phyloP scores from a whole-genome alignment of 2,888 invertebrate species.

The Agrochola circellaris region DNA sequence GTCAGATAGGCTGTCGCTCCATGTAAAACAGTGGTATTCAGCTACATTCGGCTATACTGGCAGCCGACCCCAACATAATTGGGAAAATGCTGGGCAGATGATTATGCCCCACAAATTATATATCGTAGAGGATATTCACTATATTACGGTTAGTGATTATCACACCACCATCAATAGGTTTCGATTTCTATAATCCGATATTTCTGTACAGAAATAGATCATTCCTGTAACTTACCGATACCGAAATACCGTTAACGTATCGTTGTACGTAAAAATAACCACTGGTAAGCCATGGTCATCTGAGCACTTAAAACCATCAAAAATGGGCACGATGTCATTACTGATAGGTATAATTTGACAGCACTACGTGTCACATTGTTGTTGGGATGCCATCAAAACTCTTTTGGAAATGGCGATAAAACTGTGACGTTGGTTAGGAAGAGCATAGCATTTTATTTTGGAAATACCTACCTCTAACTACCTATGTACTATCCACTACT shows the following conservation, averaged over 20 bases:
- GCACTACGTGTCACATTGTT: not conserved
- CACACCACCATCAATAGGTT: conserved; percentile 11
- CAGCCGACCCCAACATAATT: no score
- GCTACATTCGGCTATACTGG: no score
- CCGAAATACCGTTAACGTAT: not conserved
- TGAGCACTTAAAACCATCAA: conserved; percentile 3
- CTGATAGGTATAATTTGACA: conserved; percentile 8
- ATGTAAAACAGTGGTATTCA: no score
- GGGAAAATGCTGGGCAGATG: no score
- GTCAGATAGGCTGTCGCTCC: no score
- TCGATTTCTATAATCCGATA: conserved; percentile 30
- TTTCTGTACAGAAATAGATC: conserved; percentile 25
- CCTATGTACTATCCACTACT: not conserved
- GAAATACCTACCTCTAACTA: not conserved
- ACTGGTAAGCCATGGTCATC: not conserved
- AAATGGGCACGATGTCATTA: conserved; percentile 15
- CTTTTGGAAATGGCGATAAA: not conserved
- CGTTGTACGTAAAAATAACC: not conserved
- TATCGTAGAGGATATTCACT: not conserved
- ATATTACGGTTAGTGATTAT: conserved; percentile 12
- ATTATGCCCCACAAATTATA: no score
- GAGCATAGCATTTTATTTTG: not conserved
- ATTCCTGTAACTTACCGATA: not conserved
- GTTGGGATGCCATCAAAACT: not conserved
- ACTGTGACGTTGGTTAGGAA: not conserved